Conservation (phyloP, 2,888 invertebrate genomes). For the Alviniconcha strummeri region DNA sequence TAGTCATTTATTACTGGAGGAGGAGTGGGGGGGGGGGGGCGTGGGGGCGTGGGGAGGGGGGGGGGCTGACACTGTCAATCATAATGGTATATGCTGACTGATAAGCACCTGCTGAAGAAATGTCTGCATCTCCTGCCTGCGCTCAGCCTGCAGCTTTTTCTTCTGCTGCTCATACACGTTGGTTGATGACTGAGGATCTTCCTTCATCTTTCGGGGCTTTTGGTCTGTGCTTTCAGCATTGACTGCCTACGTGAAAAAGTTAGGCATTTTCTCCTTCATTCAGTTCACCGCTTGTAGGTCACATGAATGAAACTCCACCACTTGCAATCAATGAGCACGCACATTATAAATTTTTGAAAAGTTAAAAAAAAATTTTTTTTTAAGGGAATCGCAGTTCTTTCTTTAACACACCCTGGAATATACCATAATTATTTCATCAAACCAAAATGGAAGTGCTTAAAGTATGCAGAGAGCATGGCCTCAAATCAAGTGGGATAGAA, state of each 20-base stretch:
- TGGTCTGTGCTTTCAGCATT: not conserved
- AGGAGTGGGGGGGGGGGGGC: too few relatives aligned
- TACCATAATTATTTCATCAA: not conserved
- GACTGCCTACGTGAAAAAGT: not conserved
- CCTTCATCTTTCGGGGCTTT: not conserved
- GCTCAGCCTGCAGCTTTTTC: constrained; percentile 7
- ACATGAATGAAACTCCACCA: too few relatives aligned
- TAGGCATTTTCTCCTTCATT: not conserved
- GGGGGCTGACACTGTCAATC: too few relatives aligned
- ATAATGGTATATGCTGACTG: not conserved
- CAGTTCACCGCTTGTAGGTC: not conserved
- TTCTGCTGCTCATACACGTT: constrained; percentile 12
- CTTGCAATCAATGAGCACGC: too few relatives aligned
- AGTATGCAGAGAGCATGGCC: too few relatives aligned
- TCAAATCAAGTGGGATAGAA: too few relatives aligned
- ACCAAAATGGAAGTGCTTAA: not conserved
- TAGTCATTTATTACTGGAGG: not conserved
- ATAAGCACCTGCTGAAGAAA: constrained; percentile 10
- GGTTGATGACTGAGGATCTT: not conserved
- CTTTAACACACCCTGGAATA: not conserved
- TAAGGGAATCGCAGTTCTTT: not conserved
- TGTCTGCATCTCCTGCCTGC: constrained; percentile 20
- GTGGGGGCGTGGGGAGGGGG: too few relatives aligned
- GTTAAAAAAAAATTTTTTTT: not conserved
- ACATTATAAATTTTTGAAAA: not conserved